Evolutionary conservation across 2,797 vertebrate species (phyloP).

Genomic region (Pelobates cultripes): DNA sequence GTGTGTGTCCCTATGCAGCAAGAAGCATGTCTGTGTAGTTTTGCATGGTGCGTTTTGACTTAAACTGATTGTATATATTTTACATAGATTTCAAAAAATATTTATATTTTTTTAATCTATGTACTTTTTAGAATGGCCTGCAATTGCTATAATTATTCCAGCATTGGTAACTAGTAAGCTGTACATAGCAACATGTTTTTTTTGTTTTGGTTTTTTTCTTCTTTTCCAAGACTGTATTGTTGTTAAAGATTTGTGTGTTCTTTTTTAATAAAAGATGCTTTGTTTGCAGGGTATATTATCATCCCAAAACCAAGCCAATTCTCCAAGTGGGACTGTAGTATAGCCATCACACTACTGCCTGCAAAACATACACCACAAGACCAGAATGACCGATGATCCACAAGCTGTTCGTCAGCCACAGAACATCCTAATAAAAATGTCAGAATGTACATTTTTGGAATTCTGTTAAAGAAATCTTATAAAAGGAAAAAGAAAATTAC

Average conservation of each 20-base stretch:
- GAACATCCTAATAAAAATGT: constrained; percentile 77
- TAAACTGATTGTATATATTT: too few species aligned
- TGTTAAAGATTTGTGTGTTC: constrained; percentile 60
- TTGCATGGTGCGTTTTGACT: too few species aligned
- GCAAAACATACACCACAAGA: constrained; percentile 80
- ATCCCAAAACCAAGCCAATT: constrained; percentile 94
- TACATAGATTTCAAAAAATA: too few species aligned
- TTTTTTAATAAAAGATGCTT: constrained; percentile 79
- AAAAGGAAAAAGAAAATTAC: constrained; percentile 58
- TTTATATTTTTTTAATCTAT: too few species aligned
- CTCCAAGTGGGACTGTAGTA: constrained; percentile 96
- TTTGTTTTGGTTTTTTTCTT: not conserved
- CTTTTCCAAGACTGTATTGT: constrained; percentile 21
- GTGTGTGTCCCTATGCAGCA: too few species aligned
- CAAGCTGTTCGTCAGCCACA: constrained; percentile 83
- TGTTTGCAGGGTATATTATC: constrained; percentile 94
- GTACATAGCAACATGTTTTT: too few species aligned
- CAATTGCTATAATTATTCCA: too few species aligned
- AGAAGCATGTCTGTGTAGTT: too few species aligned
- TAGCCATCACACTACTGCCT: constrained; percentile 87
- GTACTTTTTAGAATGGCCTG: too few species aligned
- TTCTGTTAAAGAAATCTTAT: constrained; percentile 58
- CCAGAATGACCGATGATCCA: constrained; percentile 76
- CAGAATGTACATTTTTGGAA: constrained; percentile 63
- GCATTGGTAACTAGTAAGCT: too few species aligned